Base-by-base conservation (phyloP, 1,140 invertebrate genomes). In the Ceratosolen fusciceps region DNA sequence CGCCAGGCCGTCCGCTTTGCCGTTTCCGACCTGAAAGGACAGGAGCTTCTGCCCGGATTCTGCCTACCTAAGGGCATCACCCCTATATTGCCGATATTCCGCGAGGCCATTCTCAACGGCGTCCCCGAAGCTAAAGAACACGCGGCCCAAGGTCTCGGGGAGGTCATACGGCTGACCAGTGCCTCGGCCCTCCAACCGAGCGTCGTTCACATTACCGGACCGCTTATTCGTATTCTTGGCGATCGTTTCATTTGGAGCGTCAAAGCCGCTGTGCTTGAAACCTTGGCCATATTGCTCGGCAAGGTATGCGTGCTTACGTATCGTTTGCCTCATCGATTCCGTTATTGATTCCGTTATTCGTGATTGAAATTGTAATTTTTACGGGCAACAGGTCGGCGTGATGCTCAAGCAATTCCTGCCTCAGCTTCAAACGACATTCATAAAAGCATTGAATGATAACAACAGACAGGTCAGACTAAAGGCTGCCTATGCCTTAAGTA, bases 401-500 rank as follows among this genome's bases (percentile, higher is more conserved):
- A 95, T 98, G 93, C 89, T 99, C 86, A 99, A 98, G 90, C 98
- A 99, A 86, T 99, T 99, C 90, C 91, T 99, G 84, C 98, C 98
- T 16, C 98, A 99, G 91, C 92, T 99, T 14, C 98, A 99, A 92
- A 99, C 98, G 26, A 99, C 98, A 7, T 99, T 99, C 90, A 91
- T 99, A 19, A 98, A 98, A 91, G 95, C 98, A 5, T 91, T 99
- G 26, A 95, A 95, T 88, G 98, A 99, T 89, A 93, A 94, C 34
- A 96, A 97, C 87, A 91, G 97, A 80, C 92, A 93, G 83, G 97
- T 99, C 0, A 92, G 98, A 80, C 91, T 99, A 52, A 96, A 96
- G 91, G 96, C 98, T 16, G 97, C 97, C 0, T 92, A 92, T 72
- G 98, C 97, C 39, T 90, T 99, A 2, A 94, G 96, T 77, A 94